Evolutionary conservation across 2,113 vertebrate genomes (phyloP).

Genomic region (Rhabdomys dilectus): DNA sequence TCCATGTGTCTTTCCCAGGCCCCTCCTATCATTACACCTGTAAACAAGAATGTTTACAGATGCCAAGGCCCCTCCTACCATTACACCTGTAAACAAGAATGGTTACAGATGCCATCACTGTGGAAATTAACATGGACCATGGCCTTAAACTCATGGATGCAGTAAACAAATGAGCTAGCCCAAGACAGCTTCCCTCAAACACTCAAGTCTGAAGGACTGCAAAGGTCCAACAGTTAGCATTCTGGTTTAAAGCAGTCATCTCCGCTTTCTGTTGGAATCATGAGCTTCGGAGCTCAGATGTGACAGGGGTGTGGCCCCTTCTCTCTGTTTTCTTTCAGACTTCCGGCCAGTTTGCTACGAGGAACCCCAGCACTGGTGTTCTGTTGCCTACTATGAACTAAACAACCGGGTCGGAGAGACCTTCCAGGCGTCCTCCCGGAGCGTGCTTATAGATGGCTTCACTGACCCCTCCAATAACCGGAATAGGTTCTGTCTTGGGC

Average conservation of each 20-base stretch:
- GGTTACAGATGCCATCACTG: background rate
- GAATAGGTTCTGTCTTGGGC: slow-evolving; percentile 98
- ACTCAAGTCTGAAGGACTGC: background rate
- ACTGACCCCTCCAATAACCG: slow-evolving; percentile 99
- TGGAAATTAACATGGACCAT: background rate
- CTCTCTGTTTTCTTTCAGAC: slow-evolving; percentile 86
- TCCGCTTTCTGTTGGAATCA: fast-evolving
- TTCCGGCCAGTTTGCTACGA: slow-evolving; percentile 98
- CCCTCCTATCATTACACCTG: background rate
- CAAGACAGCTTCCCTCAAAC: background rate
- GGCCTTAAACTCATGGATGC: background rate
- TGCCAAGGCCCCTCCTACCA: background rate
- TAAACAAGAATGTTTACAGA: background rate
- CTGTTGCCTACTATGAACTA: slow-evolving; percentile 98
- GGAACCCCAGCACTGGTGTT: slow-evolving; percentile 98
- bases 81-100: background rate
- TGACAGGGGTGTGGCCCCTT: background rate
- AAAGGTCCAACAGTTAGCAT: background rate
- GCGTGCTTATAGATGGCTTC: slow-evolving; percentile 97
- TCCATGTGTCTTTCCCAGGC: background rate
- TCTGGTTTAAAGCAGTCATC: background rate
- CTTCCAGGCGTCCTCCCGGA: slow-evolving; percentile 96
- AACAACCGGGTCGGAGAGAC: slow-evolving; percentile 98
- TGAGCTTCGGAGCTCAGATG: background rate
- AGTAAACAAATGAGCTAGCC: background rate